Conservation (phyloP, 2,113 vertebrate species). For the Cyprinodon tularosa region DNA sequence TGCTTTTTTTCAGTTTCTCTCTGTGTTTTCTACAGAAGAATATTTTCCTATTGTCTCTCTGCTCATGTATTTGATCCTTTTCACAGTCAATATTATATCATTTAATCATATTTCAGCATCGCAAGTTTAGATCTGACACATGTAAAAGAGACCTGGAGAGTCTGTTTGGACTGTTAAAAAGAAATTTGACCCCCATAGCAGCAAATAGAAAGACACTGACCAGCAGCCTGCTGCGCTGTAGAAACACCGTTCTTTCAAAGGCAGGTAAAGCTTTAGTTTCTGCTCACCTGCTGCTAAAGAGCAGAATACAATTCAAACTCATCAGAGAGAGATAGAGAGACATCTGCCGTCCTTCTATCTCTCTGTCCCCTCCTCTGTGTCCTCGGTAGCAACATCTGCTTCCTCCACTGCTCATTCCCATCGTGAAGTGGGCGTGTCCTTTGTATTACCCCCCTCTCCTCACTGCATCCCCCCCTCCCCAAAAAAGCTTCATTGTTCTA, state of each 20-base stretch:
- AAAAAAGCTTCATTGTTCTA: constrained; percentile 72
- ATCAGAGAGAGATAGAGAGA: constrained; percentile 44
- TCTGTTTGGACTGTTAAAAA: neutral
- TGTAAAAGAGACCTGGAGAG: constrained; percentile 4
- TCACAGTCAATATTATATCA: neutral
- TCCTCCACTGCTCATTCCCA: constrained; percentile 73
- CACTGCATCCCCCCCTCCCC: constrained; percentile 4
- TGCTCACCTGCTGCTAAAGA: constrained; percentile 54
- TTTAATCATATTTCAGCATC: neutral
- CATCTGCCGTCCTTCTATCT: constrained; percentile 49
- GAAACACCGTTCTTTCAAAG: constrained; percentile 9
- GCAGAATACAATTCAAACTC: constrained; percentile 17
- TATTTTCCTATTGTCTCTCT: neutral
- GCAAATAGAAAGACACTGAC: neutral
- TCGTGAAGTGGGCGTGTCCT: constrained; percentile 74
- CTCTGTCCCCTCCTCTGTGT: constrained; percentile 58
- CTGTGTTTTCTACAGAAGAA: neutral
- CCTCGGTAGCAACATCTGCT: constrained; percentile 78
- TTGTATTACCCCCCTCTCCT: constrained; percentile 67
- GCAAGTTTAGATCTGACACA: neutral
- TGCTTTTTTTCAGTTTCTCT: neutral
- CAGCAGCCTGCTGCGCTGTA: constrained; percentile 1
- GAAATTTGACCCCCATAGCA: neutral
- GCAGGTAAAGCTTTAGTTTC: constrained; percentile 42
- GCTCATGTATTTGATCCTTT: neutral